These are phyloP conservation scores for Julus scanicus DNA, from an alignment of 2,888 invertebrate species.

Conservation along the genomic window DNA sequence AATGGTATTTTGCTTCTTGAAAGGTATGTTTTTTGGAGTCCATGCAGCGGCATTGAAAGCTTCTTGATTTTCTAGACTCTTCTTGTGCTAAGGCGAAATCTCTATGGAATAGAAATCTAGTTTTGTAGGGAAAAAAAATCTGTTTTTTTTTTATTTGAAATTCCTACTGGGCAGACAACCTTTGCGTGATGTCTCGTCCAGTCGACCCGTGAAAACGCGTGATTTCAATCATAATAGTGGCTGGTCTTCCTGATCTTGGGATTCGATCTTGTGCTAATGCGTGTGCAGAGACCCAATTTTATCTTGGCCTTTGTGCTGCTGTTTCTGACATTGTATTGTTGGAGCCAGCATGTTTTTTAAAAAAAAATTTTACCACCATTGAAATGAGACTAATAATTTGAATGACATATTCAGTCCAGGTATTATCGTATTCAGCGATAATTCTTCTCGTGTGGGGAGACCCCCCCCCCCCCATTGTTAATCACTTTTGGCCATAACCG, in stretches of 20 bases:
- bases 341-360: neutral
- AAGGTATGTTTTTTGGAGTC: neutral
- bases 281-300: neutral
- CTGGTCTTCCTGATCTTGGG: constrained; percentile 4
- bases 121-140: neutral
- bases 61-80: neutral
- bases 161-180: neutral
- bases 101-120: neutral
- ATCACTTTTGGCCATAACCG: constrained; percentile 20
- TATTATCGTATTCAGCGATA: constrained; percentile 20
- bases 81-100: neutral
- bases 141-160: neutral
- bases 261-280: constrained; percentile 7
- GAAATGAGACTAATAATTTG: constrained; percentile 3
- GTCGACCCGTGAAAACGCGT: neutral
- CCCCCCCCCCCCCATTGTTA: constrained; percentile 18
- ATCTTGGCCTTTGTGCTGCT: neutral
- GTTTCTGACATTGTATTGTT: constrained; percentile 20
- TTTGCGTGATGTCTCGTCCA: neutral
- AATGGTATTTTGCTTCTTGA: neutral
- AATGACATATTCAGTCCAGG: constrained; percentile 29
- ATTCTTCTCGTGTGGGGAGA: neutral
- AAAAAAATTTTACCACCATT: neutral
- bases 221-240: neutral
- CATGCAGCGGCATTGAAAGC: neutral